Percentiles rank a stretch among this genome's conserved stretches.
These are phyloP conservation scores for Heterotis niloticus DNA, from an alignment of 2,113 vertebrate genomes.

Conservation along the genomic window DNA sequence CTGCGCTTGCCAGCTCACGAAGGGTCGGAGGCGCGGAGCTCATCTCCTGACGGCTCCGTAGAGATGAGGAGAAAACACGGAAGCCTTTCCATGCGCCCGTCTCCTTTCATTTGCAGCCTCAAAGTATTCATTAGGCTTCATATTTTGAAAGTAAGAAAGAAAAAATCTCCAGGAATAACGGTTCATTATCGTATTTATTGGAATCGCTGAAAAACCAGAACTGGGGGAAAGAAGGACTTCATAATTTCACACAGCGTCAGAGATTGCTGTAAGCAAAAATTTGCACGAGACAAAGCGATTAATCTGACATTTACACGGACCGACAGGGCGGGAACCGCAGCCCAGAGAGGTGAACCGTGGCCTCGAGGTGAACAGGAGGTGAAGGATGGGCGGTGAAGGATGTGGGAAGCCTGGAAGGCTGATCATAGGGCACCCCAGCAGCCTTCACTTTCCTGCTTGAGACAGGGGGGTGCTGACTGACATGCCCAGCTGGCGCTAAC, in stretches of 20 bases:
- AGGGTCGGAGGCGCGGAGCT: neutral
- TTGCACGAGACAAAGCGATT: too few species aligned
- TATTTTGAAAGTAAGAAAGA: too few species aligned
- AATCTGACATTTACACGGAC: neutral
- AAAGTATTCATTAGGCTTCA: too few species aligned
- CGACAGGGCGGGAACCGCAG: neutral
- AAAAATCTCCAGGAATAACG: neutral
- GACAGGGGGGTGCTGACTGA: neutral
- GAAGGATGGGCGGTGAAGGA: neutral
- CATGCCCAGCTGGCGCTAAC: conserved; percentile 14
- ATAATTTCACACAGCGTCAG: neutral
- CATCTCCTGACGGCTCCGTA: neutral
- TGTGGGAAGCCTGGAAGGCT: too few species aligned
- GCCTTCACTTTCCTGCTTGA: neutral
- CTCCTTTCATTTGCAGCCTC: neutral
- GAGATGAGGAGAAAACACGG: neutral
- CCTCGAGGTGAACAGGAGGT: neutral
- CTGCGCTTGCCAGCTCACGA: neutral
- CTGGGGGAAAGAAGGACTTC: neutral
- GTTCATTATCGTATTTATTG: neutral
- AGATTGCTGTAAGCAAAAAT: too few species aligned
- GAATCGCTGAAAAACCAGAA: neutral
- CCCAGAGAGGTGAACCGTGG: neutral
- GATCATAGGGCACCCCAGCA: neutral
- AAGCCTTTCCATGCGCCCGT: neutral